A percentile compares a stretch with the other conserved stretches of the same genome.
phyloP scores from a whole-genome alignment of 2,888 invertebrate species.

The Leptura quadrifasciata region DNA sequence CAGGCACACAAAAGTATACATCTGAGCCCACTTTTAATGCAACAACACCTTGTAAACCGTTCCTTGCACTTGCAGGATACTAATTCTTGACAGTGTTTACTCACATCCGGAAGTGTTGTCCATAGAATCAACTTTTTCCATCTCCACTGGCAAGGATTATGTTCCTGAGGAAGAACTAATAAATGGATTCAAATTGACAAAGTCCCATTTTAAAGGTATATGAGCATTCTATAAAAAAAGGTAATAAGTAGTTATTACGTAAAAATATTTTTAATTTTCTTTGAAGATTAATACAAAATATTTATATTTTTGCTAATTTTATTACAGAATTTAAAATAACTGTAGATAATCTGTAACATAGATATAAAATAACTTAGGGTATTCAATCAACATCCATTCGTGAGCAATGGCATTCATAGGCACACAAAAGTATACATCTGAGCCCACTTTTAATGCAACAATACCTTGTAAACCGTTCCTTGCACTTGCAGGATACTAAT shows the following conservation, averaged over 20 bases:
- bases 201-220: not conserved
- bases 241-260: slow-evolving; percentile 9
- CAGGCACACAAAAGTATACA: slow-evolving; percentile 3
- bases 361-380: too few species aligned
- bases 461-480: slow-evolving; percentile 1
- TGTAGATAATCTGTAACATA: slow-evolving; percentile 2
- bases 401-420: not conserved
- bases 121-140: too few species aligned
- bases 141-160: too few species aligned
- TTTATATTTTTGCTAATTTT: not conserved
- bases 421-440: slow-evolving; percentile 4
- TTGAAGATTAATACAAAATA: too few species aligned
- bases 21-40: not conserved
- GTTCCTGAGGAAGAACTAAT: too few species aligned
- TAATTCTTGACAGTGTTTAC: too few species aligned
- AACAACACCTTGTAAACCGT: slow-evolving; percentile 2
- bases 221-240: not conserved
- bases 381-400: slow-evolving; percentile 1
- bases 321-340: not conserved
- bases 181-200: not conserved
- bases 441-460: slow-evolving; percentile 2
- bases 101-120: too few species aligned
- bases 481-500: too few species aligned
- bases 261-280: slow-evolving; percentile 10
- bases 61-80: too few species aligned